Percentiles rank a stretch among this genome's conserved stretches.
Evolutionary conservation across 2,113 vertebrate genomes (phyloP).

Genomic region (Planiliza haematocheilus): DNA sequence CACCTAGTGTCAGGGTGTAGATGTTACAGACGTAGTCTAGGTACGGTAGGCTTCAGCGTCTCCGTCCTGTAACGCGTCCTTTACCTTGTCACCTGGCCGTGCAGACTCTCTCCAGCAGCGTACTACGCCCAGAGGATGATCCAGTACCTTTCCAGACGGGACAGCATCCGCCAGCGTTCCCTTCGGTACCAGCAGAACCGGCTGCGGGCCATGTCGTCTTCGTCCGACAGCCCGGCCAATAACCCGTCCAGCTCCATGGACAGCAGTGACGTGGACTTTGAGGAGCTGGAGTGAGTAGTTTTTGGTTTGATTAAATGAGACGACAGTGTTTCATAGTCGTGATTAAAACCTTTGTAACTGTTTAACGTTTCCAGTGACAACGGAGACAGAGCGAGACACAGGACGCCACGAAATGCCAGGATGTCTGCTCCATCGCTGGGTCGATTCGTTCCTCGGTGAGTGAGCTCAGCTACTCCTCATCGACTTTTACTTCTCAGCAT

Average conservation of each 20-base stretch:
- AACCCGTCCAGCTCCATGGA: constrained; percentile 89
- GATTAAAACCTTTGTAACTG: neutral
- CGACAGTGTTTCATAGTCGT: no score
- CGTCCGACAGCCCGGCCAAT: constrained; percentile 87
- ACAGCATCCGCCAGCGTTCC: constrained; percentile 97
- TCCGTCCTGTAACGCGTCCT: no score
- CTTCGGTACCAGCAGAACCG: constrained; percentile 97
- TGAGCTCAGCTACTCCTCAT: no score
- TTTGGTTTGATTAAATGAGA: no score
- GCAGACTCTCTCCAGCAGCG: constrained; percentile 97
- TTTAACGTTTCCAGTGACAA: constrained; percentile 85
- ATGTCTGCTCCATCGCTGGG: constrained; percentile 98
- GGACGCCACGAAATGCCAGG: constrained; percentile 94
- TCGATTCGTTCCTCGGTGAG: constrained; percentile 96
- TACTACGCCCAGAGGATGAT: constrained; percentile 99
- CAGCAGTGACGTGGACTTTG: constrained; percentile 94
- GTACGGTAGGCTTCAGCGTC: no score
- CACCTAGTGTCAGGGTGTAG: no score
- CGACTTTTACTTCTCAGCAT: no score
- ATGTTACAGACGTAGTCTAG: no score
- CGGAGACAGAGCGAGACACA: constrained; percentile 92
- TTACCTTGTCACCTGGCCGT: no score
- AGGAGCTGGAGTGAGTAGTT: constrained; percentile 95
- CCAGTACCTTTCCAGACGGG: constrained; percentile 97
- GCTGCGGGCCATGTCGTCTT: constrained; percentile 87